Percentiles rank a stretch among this genome's conserved stretches.
Evolutionary conservation across 2,888 invertebrate genomes (phyloP).

Genomic region (Nycteola revayana): DNA sequence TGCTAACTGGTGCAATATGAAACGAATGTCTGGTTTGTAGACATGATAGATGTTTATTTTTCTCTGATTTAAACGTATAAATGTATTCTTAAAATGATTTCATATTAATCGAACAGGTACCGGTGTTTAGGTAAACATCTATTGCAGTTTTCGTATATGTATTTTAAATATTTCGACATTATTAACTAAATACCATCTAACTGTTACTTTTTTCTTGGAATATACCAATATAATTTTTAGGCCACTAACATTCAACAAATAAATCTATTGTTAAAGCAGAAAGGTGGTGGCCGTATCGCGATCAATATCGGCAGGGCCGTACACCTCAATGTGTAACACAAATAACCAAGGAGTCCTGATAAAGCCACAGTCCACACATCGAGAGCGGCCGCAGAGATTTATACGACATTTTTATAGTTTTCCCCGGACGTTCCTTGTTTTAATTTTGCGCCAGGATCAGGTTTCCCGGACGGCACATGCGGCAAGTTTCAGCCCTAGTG

Average conservation of each 20-base stretch:
- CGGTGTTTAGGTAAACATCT: too few relatives aligned
- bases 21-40: too few relatives aligned
- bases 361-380: slow-evolving; percentile 63
- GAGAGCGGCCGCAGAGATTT: slow-evolving; percentile 58
- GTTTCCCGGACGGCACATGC: slow-evolving; percentile 34
- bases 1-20: too few relatives aligned
- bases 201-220: too few relatives aligned
- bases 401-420: slow-evolving; percentile 73
- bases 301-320: slow-evolving; percentile 50
- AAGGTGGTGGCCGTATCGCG: slow-evolving; percentile 39
- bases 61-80: too few relatives aligned
- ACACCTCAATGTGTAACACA: slow-evolving; percentile 59
- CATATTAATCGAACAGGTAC: too few relatives aligned
- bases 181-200: too few relatives aligned
- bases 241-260: slow-evolving; percentile 9
- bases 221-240: too few relatives aligned
- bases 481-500: slow-evolving; percentile 28
- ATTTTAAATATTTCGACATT: too few relatives aligned
- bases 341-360: slow-evolving; percentile 57
- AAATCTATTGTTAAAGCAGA: slow-evolving; percentile 24
- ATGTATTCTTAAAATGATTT: too few relatives aligned
- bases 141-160: too few relatives aligned
- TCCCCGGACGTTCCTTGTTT: slow-evolving; percentile 73
- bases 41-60: too few relatives aligned
- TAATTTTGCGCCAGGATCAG: slow-evolving; percentile 72